Evolutionary conservation across 92 coral and sea anemone species (phyloP), one percentile per base, ranked within the genome.

Genomic region (Ricordea florida): DNA sequence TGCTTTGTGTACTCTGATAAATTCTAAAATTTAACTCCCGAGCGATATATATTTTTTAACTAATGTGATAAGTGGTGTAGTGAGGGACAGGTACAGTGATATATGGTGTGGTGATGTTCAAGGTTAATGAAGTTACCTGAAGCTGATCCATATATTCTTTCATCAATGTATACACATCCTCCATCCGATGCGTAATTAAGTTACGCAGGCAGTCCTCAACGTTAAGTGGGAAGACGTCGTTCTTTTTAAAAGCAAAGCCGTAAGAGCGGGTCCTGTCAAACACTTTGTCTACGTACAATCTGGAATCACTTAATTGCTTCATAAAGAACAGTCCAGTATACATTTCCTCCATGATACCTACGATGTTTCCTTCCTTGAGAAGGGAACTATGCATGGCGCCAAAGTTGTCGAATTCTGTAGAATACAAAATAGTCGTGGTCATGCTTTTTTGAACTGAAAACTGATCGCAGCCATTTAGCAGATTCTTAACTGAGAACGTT

Each of bases 161-260:
- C 44, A 57, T 15, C 43, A 57, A 8, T 1, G 64, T 16, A 7
- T 57, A 57, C 16, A 57, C 64, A 10, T 57, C 64, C 35, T 57
- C 64, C 4, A 41, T 16, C 42, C 64, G 64, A 21, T 57, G 24
- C 44, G 35, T 18, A 15, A 57, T 33, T 4, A 57, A 44, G 35
- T 57, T 57, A 6, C 64, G 64, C 31, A 57, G 31, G 2, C 64
- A 57, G 10, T 57, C 64, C 15, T 57, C 64, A 4, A 9, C 64
- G 4, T 16, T 41, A 25, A 41, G 35, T 31, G 64, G 24, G 20
- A 58, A 58, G 16, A 18, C 22, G 17, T 57, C 64, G 34, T 20
- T 2, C 33, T 57, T 1, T 32, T 57, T 32, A 10, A 33, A 57
- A 9, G 64, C 42, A 32, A 57, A 57, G 42, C 64, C 45, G 13